Evolutionary conservation across 2,888 invertebrate species (phyloP).

Genomic region (Frankliniella intonsa): DNA sequence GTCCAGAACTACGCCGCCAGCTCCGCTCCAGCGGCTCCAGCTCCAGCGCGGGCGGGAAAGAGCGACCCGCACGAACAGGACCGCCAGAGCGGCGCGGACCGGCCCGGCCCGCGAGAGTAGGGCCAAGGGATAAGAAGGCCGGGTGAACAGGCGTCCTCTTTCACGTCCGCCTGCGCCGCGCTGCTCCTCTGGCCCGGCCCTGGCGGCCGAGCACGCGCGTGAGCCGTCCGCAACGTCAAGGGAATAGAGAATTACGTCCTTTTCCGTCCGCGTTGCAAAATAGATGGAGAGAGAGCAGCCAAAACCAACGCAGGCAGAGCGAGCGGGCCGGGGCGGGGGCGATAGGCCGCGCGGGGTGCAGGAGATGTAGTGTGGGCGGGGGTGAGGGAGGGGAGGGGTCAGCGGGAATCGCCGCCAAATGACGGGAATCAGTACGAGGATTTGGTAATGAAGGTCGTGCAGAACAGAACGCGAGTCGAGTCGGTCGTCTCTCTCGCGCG

Average conservation of each 20-base stretch:
- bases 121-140: background rate
- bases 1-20: background rate
- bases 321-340: no score
- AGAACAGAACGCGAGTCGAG: background rate
- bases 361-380: background rate
- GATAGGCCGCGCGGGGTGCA: no score
- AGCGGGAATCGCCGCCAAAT: background rate
- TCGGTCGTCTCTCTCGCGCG: background rate
- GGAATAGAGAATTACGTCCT: no score
- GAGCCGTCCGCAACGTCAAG: no score
- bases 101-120: background rate
- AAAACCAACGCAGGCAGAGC: no score
- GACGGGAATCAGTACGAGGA: slow-evolving; percentile 11
- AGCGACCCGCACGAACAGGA: background rate
- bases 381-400: background rate
- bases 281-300: no score
- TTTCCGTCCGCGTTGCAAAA: background rate
- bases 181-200: no score
- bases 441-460: slow-evolving; percentile 22
- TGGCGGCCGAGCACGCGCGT: no score
- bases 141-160: no score
- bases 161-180: no score
- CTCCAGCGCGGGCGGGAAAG: background rate
- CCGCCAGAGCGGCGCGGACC: background rate
- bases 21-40: background rate